A percentile compares a stretch with the other conserved stretches of the same genome.
These are phyloP conservation scores for Tinea semifulvella DNA, from an alignment of 2,888 invertebrate genomes.

Conservation along the genomic window DNA sequence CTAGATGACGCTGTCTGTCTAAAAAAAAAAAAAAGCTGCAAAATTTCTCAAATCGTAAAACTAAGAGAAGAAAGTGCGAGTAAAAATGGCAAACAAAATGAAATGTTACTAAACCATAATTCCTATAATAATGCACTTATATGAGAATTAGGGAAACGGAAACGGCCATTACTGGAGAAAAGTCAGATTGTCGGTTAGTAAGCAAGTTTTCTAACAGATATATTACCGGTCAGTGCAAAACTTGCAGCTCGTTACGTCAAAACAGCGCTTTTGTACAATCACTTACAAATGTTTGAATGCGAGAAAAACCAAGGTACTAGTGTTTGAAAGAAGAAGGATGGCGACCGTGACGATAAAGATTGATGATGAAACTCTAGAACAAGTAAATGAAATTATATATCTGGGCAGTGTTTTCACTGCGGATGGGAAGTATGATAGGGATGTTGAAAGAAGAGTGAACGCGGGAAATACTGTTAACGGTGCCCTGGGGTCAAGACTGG, in stretches of 20 bases:
- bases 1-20: too few species aligned
- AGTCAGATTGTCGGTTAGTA: slow-evolving; percentile 13
- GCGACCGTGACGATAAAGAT: too few species aligned
- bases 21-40: not conserved
- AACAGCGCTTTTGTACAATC: not conserved
- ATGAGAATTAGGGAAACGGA: slow-evolving; percentile 12
- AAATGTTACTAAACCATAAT: not conserved
- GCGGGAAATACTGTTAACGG: too few species aligned
- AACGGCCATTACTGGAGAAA: slow-evolving; percentile 8
- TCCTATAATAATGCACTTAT: slow-evolving; percentile 9
- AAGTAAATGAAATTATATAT: too few species aligned
- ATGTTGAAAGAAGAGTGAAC: too few species aligned
- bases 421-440: too few species aligned
- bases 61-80: not conserved
- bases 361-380: too few species aligned
- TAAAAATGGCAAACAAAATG: not conserved
- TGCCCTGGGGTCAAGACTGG: too few species aligned
- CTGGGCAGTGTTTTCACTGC: too few species aligned
- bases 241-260: slow-evolving; percentile 12
- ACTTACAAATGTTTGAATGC: not conserved
- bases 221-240: slow-evolving; percentile 1
- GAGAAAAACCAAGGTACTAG: too few species aligned
- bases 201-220: slow-evolving; percentile 14
- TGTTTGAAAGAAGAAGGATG: too few species aligned
- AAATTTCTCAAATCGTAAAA: not conserved